Percentiles rank a stretch among this genome's conserved stretches.
phyloP scores from a whole-genome alignment of 2,797 vertebrate species.

The Lateolabrax maculatus region DNA sequence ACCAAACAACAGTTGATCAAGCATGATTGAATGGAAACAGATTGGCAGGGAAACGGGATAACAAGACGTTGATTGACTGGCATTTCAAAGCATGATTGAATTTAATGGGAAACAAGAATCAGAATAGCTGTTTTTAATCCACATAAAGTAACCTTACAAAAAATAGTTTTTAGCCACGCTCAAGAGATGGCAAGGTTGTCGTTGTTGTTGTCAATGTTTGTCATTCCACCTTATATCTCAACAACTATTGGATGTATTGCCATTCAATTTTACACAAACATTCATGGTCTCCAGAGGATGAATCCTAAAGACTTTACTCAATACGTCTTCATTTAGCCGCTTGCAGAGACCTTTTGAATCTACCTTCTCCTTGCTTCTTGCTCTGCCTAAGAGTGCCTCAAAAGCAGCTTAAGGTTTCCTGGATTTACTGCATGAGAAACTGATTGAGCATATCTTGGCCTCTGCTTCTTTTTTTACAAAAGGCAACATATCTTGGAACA shows the following conservation, averaged over 20 bases:
- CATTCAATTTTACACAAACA: not conserved
- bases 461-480: constrained; percentile 7
- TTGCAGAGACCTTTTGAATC: not conserved
- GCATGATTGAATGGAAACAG: constrained; percentile 8
- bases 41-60: constrained; percentile 12
- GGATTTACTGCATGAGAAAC: constrained; percentile 6
- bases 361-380: not conserved
- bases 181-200: not conserved
- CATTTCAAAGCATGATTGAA: not conserved
- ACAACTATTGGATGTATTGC: not conserved
- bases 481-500: not conserved
- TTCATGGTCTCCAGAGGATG: not conserved
- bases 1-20: not conserved
- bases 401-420: not conserved
- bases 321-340: not conserved
- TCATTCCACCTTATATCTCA: not conserved
- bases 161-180: no score
- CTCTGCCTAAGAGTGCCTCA: not conserved
- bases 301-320: not conserved
- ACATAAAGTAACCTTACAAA: not conserved
- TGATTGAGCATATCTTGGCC: not conserved
- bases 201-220: no score
- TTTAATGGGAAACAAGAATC: not conserved
- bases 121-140: not conserved
- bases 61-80: accelerated